Evolutionary conservation across 2,888 invertebrate species (phyloP).

Genomic region (Creontiades dilutus): DNA sequence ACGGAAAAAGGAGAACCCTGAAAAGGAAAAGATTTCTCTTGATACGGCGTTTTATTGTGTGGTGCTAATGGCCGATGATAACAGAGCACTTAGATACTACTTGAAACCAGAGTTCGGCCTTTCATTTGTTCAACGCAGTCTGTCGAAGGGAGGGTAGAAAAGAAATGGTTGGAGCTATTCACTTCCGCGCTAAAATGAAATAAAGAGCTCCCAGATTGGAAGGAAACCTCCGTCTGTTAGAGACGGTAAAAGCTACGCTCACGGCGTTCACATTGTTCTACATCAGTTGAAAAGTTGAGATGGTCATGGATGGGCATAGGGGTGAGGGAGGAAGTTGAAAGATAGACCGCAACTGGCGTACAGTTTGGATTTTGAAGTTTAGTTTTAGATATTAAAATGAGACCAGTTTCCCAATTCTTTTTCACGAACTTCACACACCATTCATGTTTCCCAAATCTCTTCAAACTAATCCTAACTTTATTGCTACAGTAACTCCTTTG

Average conservation of each 20-base stretch:
- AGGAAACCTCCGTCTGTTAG: constrained; percentile 27
- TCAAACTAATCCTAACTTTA: too few relatives aligned
- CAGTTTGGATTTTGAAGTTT: constrained; percentile 51
- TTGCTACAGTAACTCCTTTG: too few relatives aligned
- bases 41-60: constrained; percentile 67
- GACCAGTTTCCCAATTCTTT: too few relatives aligned
- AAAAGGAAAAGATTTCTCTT: constrained; percentile 27
- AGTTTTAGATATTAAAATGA: too few relatives aligned
- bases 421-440: too few relatives aligned
- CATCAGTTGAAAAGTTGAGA: background rate
- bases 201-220: constrained; percentile 56
- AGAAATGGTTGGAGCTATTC: background rate
- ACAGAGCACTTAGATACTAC: constrained; percentile 64
- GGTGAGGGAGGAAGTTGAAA: background rate
- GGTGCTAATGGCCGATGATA: constrained; percentile 68
- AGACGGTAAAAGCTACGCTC: constrained; percentile 14
- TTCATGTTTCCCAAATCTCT: too few relatives aligned
- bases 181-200: constrained; percentile 53
- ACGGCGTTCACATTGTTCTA: constrained; percentile 44
- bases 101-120: constrained; percentile 53
- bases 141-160: background rate
- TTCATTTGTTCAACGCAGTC: constrained; percentile 39
- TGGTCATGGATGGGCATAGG: background rate
- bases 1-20: background rate
- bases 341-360: constrained; percentile 5